Evolutionary conservation across 2,797 vertebrate genomes (phyloP), one percentile per base, ranked within the genome.

Genomic region (Eurystomus glaucurus): DNA sequence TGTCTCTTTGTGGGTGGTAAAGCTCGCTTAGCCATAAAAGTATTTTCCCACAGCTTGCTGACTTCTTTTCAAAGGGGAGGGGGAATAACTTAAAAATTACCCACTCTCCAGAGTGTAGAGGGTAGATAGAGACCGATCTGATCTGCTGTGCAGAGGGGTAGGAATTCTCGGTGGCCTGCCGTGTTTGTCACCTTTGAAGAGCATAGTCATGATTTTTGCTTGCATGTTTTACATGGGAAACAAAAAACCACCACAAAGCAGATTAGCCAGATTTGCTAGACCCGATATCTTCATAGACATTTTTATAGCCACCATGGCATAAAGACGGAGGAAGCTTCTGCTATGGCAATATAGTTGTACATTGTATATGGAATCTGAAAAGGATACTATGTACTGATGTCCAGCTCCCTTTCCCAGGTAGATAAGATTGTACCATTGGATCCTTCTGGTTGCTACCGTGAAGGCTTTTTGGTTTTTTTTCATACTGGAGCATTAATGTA

Each of bases 1-100:
- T 97, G 88, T 96, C 90, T 98, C 95, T 97, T 90, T 97, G 98
- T 98, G 97, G 97, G 98, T 94, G 97, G 97, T 96, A 88, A 97
- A 97, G 97, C 96, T 98, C 95, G 96, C 95, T 98, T 97, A 97
- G 92, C 97, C 94, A 58, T 94, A 95, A 75, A 92, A 98, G 96
- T 97, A 97, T 94, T 98, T 97, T 98, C 97, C 97, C 96, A 91
- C 90, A 95, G 70, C 46, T 88, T 91, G 50, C 75, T 96, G 80
- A 82, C 77, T 89, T 22, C 62, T 82, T 94, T 90, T 60, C 64
- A 88, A 92, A 60, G 45, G 21, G 37, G 8, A 5, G 4, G 11
- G 6, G 41, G 81, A 79, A 45, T 14, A 62, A 65, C 43, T 10
- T 10, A 90, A 92, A 95, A 89, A 69, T 96, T 94, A 74, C 93